These are phyloP conservation scores for Heterotilapia buettikoferi DNA, from an alignment of 2,113 vertebrate species.

Conservation along the genomic window DNA sequence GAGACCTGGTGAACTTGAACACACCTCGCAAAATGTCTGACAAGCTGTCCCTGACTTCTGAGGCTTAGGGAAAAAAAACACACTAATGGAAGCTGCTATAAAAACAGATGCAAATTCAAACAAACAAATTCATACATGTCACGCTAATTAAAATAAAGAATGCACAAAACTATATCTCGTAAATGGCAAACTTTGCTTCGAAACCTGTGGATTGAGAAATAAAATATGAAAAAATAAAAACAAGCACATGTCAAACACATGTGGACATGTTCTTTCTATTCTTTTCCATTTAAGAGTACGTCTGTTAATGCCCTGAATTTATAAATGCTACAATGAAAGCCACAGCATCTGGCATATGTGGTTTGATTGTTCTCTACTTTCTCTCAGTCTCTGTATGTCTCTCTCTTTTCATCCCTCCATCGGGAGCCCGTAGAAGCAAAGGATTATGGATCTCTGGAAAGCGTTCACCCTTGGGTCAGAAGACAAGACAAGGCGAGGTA, in stretches of 20 bases:
- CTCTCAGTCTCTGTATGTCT: slow-evolving; percentile 53
- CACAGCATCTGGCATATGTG: slow-evolving; percentile 62
- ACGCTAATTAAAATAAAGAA: not conserved
- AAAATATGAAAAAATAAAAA: not conserved
- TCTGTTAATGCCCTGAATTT: slow-evolving; percentile 39
- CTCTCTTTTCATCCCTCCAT: slow-evolving; percentile 69
- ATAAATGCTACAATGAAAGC: slow-evolving; percentile 56
- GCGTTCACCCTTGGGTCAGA: slow-evolving; percentile 73
- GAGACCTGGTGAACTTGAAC: slow-evolving; percentile 85
- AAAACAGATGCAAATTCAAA: not conserved
- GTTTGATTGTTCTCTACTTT: slow-evolving; percentile 67
- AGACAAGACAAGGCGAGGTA: slow-evolving; percentile 77
- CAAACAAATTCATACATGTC: not conserved
- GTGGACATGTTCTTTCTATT: not conserved
- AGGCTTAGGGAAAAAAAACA: not conserved
- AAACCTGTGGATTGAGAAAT: not conserved
- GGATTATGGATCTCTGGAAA: slow-evolving; percentile 73
- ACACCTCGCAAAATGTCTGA: slow-evolving; percentile 82
- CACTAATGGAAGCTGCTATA: not conserved
- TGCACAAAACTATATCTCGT: not conserved
- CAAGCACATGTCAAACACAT: not conserved
- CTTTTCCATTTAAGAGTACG: slow-evolving; percentile 27
- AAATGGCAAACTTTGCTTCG: not conserved
- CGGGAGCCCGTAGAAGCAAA: slow-evolving; percentile 66
- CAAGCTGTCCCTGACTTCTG: slow-evolving; percentile 60